Evolutionary conservation across 2,888 invertebrate species (phyloP), one percentile per base, ranked within the genome.

Genomic region (Thumatha senex): DNA sequence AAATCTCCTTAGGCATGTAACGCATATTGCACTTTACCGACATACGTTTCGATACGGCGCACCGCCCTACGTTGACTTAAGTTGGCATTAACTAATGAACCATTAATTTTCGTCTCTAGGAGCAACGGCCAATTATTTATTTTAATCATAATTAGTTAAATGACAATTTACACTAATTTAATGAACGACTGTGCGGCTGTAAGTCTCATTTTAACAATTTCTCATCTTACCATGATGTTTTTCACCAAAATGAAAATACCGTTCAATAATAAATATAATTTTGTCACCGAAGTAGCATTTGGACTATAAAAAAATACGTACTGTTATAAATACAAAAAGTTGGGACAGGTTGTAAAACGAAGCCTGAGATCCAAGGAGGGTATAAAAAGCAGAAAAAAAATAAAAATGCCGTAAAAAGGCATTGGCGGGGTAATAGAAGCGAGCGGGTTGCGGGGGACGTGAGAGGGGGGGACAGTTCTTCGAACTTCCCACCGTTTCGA

Each of bases 321-420:
- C 18, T 24, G 2, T 24, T 24, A 24, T 5, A n/a, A n/a, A 4
- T 56, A 69, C 58, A 65, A 67, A 66, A 67, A 65, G 49, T 65
- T 61, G 69, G 67, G 67, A 65, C 66, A 62, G 65, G 74, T 70
- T 73, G 74, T 77, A 80, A 80, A 78, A 72, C 70, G 70, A 65
- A 67, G 67, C 61, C 72, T 71, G 76, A 64, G 70, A 72, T 71
- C 71, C 76, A 71, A 75, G 61, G 58, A 58, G 63, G 61, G 68
- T 75, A 73, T 73, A 77, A 80, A 82, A 81, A 82, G 76, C 68
- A 62, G 71, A 72, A 75, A 78, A 75, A 78, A 82, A 76, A 76
- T 79, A 82, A 82, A 82, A 80, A 79, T 56, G 72, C 70, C 72
- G 72, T 79, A 81, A 78, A 78, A 77, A 78, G 74, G 74, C 74